Evolutionary conservation across 2,888 invertebrate species (phyloP).

Genomic region (Drosophila picticornis): DNA sequence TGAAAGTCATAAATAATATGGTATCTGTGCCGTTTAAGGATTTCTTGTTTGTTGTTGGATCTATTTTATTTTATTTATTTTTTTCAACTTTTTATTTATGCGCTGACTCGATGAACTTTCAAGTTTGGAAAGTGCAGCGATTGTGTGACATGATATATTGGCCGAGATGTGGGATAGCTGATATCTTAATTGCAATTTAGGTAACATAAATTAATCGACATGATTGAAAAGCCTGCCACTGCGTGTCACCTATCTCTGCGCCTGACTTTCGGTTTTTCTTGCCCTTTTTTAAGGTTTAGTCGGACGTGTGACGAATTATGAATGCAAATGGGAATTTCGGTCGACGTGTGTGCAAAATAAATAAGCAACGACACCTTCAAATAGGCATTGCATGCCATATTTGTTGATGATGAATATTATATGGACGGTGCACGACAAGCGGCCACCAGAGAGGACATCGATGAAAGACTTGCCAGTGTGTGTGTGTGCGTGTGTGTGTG

Average conservation of each 20-base stretch:
- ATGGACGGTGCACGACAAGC: conserved; percentile 48
- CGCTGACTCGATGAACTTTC: conserved; percentile 35
- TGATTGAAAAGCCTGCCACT: neutral
- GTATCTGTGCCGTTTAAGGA: conserved; percentile 26
- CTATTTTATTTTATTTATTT: neutral
- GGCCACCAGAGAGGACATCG: conserved; percentile 31
- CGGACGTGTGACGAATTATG: conserved; percentile 51
- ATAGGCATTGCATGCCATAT: conserved; percentile 49
- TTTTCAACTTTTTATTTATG: neutral
- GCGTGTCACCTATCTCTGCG: neutral
- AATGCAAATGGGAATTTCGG: conserved; percentile 53
- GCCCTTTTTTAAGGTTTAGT: neutral
- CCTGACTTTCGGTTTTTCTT: neutral
- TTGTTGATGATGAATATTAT: conserved; percentile 73
- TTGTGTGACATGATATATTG: conserved; percentile 12
- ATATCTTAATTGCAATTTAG: conserved; percentile 51
- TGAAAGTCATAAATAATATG: conserved; percentile 43
- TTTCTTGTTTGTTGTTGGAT: neutral
- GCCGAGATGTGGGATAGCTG: conserved; percentile 26
- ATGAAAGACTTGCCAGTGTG: neutral
- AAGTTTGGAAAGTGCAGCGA: conserved; percentile 24
- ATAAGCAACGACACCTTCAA: conserved; percentile 53
- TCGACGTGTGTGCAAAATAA: conserved; percentile 50
- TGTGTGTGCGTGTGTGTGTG: neutral
- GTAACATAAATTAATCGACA: conserved; percentile 62